phyloP scores from a whole-genome alignment of 1,140 invertebrate genomes.

The Drosophila dunni region DNA sequence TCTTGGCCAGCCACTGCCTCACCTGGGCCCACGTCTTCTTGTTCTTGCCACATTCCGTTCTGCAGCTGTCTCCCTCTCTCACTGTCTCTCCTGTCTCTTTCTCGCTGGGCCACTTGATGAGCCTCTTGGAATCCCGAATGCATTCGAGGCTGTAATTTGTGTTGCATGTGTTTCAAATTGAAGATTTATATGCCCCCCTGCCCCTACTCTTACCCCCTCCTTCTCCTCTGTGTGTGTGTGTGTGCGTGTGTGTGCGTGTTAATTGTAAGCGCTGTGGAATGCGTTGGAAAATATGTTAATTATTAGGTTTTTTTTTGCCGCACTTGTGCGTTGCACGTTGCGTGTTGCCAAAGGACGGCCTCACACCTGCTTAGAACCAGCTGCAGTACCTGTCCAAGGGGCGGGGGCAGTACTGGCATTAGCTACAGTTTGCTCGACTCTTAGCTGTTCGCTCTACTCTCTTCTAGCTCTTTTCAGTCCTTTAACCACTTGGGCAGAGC shows the following conservation, averaged over 20 bases:
- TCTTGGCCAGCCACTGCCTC: conserved; percentile 42
- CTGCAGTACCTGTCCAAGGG: background rate
- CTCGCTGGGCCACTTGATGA: conserved; percentile 58
- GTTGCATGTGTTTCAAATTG: conserved; percentile 83
- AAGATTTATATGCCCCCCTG: conserved; percentile 76
- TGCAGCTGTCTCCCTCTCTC: conserved; percentile 5
- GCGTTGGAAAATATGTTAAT: conserved; percentile 83
- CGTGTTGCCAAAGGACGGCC: conserved; percentile 36
- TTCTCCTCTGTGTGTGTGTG: conserved; percentile 6
- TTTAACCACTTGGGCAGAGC: too few relatives aligned
- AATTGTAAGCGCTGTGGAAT: conserved; percentile 82
- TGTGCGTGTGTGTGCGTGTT: conserved; percentile 72
- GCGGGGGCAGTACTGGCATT: too few relatives aligned
- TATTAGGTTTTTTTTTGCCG: conserved; percentile 72
- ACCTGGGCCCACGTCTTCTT: conserved; percentile 24
- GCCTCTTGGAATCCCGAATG: conserved; percentile 56
- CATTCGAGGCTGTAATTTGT: conserved; percentile 78
- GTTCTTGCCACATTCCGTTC: conserved; percentile 49
- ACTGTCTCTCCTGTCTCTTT: conserved; percentile 2
- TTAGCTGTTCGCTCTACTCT: too few relatives aligned
- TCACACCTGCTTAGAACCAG: conserved; percentile 62
- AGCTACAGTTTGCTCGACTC: too few relatives aligned
- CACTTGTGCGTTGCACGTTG: conserved; percentile 25
- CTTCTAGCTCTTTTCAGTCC: too few relatives aligned
- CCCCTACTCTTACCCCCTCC: conserved; percentile 10